phyloP scores from a whole-genome alignment of 2,888 invertebrate species.

The Macroteleia sp. region DNA sequence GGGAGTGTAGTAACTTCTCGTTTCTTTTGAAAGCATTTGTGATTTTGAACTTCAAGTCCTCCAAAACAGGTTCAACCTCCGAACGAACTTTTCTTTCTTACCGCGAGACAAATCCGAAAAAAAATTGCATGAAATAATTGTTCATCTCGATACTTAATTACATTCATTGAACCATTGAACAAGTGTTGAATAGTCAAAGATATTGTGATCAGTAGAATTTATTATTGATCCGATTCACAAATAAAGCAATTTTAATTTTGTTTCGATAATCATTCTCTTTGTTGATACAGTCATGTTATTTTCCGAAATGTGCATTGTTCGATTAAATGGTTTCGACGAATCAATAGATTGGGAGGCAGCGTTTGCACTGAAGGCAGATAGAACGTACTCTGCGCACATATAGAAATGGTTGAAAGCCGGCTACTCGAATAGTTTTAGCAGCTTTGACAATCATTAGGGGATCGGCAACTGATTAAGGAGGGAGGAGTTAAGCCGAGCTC shows the following conservation, averaged over 20 bases:
- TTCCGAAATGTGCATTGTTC: constrained; percentile 54
- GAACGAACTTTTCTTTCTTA: no score
- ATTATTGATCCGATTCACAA: constrained; percentile 33
- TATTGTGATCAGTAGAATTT: constrained; percentile 29
- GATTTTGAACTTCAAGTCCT: no score
- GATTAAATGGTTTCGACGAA: constrained; percentile 54
- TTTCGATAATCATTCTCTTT: constrained; percentile 36
- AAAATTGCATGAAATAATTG: no score
- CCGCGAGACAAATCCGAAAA: no score
- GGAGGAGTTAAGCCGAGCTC: constrained; percentile 70
- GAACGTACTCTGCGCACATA: constrained; percentile 29
- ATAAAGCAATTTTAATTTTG: constrained; percentile 56
- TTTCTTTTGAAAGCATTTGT: constrained; percentile 10
- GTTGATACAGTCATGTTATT: constrained; percentile 50
- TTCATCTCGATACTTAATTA: no score
- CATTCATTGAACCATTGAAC: no score
- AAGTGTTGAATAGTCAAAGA: no score
- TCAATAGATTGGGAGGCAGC: constrained; percentile 52
- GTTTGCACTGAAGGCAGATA: constrained; percentile 19
- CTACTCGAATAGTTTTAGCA: constrained; percentile 68
- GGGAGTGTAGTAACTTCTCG: constrained; percentile 5
- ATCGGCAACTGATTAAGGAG: constrained; percentile 80
- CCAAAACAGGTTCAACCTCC: no score
- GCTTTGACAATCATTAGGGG: constrained; percentile 80
- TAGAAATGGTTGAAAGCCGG: constrained; percentile 64